Evolutionary conservation across 2,888 invertebrate species (phyloP).

Genomic region (Octodonta nipae): DNA sequence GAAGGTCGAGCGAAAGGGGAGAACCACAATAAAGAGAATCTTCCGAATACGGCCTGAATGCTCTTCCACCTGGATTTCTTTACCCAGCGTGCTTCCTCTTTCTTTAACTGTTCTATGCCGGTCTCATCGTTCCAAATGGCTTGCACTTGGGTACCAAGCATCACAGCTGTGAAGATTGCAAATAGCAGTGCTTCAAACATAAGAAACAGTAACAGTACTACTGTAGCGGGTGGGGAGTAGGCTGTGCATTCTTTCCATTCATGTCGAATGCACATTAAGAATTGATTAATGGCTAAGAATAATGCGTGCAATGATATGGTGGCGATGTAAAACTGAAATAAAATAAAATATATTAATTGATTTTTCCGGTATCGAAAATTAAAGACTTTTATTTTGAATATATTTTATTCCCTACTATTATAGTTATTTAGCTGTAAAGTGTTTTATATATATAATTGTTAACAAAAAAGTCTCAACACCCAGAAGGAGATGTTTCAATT

Average conservation of each 20-base stretch:
- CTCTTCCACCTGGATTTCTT: constrained; percentile 89
- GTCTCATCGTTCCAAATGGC: constrained; percentile 99
- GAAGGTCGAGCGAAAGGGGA: constrained; percentile 79
- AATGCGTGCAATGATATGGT: constrained; percentile 87
- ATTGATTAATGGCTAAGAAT: constrained; percentile 82
- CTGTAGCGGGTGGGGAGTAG: constrained; percentile 90
- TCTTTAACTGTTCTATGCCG: constrained; percentile 92
- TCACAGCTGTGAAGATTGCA: constrained; percentile 93
- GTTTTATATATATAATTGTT: too few species aligned
- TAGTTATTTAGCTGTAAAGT: too few species aligned
- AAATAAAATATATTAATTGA: constrained; percentile 10
- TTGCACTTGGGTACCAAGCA: constrained; percentile 80
- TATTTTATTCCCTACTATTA: too few species aligned
- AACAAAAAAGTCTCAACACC: too few species aligned
- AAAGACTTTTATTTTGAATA: too few species aligned
- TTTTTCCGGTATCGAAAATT: too few species aligned
- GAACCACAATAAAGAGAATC: constrained; percentile 89
- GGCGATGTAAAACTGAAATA: constrained; percentile 90
- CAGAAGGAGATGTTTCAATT: too few species aligned
- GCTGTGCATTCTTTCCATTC: constrained; percentile 92
- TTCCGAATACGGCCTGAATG: constrained; percentile 90
- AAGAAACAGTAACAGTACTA: constrained; percentile 78
- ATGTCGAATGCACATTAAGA: constrained; percentile 79
- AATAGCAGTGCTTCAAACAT: constrained; percentile 91
- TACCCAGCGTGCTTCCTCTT: constrained; percentile 86